phyloP scores from a whole-genome alignment of 2,888 invertebrate species.

The Drosophila histrio region DNA sequence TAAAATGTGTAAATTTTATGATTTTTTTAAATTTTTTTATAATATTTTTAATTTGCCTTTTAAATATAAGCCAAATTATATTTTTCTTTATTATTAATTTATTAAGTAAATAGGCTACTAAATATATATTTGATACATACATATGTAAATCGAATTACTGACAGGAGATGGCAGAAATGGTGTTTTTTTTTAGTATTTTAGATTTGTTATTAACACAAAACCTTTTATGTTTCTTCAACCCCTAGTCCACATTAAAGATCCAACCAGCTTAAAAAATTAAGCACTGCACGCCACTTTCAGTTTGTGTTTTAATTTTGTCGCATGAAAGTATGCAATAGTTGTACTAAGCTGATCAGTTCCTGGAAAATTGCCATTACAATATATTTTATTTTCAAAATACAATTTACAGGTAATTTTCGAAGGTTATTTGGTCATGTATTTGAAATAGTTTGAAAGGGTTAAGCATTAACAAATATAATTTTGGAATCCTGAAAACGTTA shows the following conservation, averaged over 20 bases:
- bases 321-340: constrained; percentile 36
- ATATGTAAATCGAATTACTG: too few relatives aligned
- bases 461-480: not conserved
- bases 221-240: not conserved
- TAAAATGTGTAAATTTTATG: too few relatives aligned
- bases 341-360: not conserved
- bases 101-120: too few relatives aligned
- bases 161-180: too few relatives aligned
- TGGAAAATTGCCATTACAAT: not conserved
- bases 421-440: not conserved
- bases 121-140: too few relatives aligned
- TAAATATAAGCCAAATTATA: too few relatives aligned
- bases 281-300: not conserved
- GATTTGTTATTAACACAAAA: too few relatives aligned
- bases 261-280: not conserved
- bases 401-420: not conserved
- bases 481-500: not conserved
- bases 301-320: not conserved
- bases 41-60: too few relatives aligned
- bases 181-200: too few relatives aligned
- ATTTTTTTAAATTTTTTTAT: too few relatives aligned
- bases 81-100: too few relatives aligned
- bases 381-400: not conserved
- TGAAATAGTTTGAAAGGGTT: not conserved
- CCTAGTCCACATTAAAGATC: not conserved